Evolutionary conservation across 2,797 vertebrate species (phyloP).

Genomic region (Rhynchotus rufescens): DNA sequence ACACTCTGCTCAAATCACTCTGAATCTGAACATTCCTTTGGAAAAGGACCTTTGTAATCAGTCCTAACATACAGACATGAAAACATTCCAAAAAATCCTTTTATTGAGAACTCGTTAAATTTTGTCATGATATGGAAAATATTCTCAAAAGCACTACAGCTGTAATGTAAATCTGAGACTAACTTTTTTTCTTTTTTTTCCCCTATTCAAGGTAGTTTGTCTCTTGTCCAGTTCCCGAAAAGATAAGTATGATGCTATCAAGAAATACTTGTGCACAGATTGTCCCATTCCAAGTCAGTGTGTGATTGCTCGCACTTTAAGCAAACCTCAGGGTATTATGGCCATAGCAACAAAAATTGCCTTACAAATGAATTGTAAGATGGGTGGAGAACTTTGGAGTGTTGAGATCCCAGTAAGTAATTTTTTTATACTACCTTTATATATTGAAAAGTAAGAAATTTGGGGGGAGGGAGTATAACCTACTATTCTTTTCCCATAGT

Average conservation of each 20-base stretch:
- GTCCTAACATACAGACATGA: background rate
- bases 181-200: background rate
- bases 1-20: background rate
- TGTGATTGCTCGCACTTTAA: conserved; percentile 88
- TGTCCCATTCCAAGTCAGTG: conserved; percentile 95
- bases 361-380: conserved; percentile 96
- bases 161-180: background rate
- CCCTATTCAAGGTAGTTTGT: conserved; percentile 87
- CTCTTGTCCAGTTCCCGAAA: conserved; percentile 90
- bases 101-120: background rate
- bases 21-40: background rate
- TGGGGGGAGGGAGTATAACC: background rate
- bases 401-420: conserved; percentile 92
- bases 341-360: conserved; percentile 94
- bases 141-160: background rate
- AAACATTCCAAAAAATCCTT: background rate
- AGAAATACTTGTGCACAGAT: conserved; percentile 94
- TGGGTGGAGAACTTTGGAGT: conserved; percentile 96
- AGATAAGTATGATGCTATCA: conserved; percentile 92
- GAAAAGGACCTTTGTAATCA: background rate
- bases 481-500: background rate
- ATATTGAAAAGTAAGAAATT: background rate
- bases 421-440: background rate
- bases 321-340: conserved; percentile 86
- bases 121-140: background rate